phyloP scores from a whole-genome alignment of 2,113 vertebrate genomes.

The Raja brachyura region DNA sequence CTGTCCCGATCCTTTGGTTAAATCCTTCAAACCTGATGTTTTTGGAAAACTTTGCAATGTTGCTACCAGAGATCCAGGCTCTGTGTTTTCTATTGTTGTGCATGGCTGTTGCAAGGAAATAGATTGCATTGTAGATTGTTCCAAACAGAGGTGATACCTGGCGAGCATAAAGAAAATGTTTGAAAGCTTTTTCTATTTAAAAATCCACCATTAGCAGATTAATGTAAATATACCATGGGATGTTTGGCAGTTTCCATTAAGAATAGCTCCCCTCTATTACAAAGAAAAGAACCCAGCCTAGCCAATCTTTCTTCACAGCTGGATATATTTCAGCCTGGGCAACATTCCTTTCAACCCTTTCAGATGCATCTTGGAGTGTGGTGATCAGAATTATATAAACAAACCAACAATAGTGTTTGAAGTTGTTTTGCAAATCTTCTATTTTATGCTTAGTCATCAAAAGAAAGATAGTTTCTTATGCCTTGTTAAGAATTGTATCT shows the following conservation, averaged over 20 bases:
- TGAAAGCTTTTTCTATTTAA: neutral
- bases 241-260: neutral
- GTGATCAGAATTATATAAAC: too few species aligned
- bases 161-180: neutral
- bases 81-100: constrained; percentile 39
- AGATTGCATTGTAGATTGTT: constrained; percentile 45
- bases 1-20: constrained; percentile 56
- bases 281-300: too few species aligned
- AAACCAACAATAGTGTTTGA: too few species aligned
- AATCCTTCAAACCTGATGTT: constrained; percentile 55
- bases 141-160: constrained; percentile 47
- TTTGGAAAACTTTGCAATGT: constrained; percentile 40
- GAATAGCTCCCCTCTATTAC: neutral
- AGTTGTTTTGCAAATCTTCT: too few species aligned
- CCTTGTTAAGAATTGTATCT: too few species aligned
- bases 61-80: constrained; percentile 42
- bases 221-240: neutral
- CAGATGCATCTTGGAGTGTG: too few species aligned
- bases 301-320: too few species aligned
- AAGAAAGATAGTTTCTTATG: too few species aligned
- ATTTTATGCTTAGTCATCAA: too few species aligned
- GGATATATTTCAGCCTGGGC: too few species aligned
- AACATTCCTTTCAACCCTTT: too few species aligned
- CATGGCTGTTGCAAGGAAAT: constrained; percentile 43
- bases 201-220: neutral